Evolutionary conservation across 2,888 invertebrate species (phyloP).

Genomic region (Synergus laeviventris): DNA sequence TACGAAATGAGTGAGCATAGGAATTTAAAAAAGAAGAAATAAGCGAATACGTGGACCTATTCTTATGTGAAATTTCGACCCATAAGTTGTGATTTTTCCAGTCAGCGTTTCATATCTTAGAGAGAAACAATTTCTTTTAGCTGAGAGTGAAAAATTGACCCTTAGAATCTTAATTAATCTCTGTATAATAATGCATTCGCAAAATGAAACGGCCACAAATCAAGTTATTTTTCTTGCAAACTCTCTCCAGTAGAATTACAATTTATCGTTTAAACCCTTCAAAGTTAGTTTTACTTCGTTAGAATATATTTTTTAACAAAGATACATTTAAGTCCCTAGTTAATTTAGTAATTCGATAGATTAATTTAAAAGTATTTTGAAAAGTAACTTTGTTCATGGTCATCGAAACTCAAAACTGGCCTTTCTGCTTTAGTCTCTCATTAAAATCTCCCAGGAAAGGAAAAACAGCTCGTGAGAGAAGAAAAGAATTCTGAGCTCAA

Average conservation of each 20-base stretch:
- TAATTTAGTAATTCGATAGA: background rate
- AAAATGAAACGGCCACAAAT: constrained; percentile 6
- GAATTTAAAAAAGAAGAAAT: constrained; percentile 11
- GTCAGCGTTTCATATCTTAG: constrained; percentile 57
- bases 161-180: constrained; percentile 20
- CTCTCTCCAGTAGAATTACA: background rate
- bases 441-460: constrained; percentile 20
- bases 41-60: constrained; percentile 3
- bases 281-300: background rate
- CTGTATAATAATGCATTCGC: background rate
- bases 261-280: background rate
- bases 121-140: constrained; percentile 38
- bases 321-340: background rate
- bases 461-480: constrained; percentile 37
- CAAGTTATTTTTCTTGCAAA: constrained; percentile 10
- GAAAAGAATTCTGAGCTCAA: constrained; percentile 57
- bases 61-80: constrained; percentile 2
- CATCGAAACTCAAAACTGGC: background rate
- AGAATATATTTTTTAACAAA: background rate
- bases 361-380: background rate
- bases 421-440: constrained; percentile 6
- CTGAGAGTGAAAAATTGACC: constrained; percentile 7
- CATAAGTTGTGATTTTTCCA: constrained; percentile 39
- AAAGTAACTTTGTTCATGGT: constrained; percentile 28
- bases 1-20: constrained; percentile 26